Base-by-base conservation (phyloP, 2,113 vertebrate species). In the Poeciliopsis occidentalis region DNA sequence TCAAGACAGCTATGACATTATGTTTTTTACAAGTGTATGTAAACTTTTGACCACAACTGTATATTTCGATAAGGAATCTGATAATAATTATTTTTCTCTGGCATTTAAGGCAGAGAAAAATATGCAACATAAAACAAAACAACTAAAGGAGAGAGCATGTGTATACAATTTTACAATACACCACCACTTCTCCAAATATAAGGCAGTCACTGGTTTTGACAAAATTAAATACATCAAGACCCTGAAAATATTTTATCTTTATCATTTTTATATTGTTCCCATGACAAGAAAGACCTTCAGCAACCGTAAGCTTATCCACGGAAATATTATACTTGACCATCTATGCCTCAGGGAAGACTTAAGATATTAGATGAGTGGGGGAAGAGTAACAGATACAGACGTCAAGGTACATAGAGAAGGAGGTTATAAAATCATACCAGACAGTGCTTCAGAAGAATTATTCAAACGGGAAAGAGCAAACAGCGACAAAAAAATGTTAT, bases 211-310 rank as follows among this genome's bases (percentile, higher is more conserved):
- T 87, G 64, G 63, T 80, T 84, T 83, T 85, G 86, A 92, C 80
- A 85, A 84, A 91, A 88, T 85, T 73, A 90, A 92, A 92, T 92
- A 89, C 85, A 91, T 87, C 69, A 82, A 77, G 61, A 88, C 74
- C 65, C 30, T 62, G 72, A 72, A 83, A 81, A 84, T 88, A 86
- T 85, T 71, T 26, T 37, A 54, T 60, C 79, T 92, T 91, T 90
- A 91, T 92, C 82, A 92, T 91, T 92, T 91, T 91, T 92, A 89
- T 92, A 91, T 92, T 91, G 90, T 92, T 92, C 85, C 87, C 67
- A 80, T 89, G 90, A 93, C 90, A 93, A 93, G 85, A 90, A 88
- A 87, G 88, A 91, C 90, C 89, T 92, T 91, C 85, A 86, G 89
- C 73, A 76, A 90, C 82, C 89, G 86, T 81, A 85, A 91, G 86